A percentile compares a stretch with the other conserved stretches of the same genome.
phyloP scores from a whole-genome alignment of 37 sponge, comb jelly and placozoan species.

The Halichondria panicea region DNA sequence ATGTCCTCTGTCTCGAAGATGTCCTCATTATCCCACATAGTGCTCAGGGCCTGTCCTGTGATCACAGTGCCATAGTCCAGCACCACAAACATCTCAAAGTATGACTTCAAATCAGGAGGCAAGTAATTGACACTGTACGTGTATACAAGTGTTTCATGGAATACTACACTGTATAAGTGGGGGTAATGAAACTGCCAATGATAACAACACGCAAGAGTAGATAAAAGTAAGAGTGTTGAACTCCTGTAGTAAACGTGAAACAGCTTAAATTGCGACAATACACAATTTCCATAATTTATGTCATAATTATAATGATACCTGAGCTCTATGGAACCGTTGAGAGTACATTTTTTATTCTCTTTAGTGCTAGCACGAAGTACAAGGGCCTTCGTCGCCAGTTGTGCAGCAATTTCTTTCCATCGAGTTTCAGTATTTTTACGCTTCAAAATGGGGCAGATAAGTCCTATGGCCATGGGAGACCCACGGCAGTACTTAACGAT shows the following conservation, averaged over 20 bases:
- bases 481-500: slow-evolving; percentile 31
- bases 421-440: background rate
- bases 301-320: too few relatives aligned
- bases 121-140: slow-evolving; percentile 47
- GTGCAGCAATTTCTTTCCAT: slow-evolving; percentile 47
- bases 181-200: too few relatives aligned
- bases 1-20: slow-evolving; percentile 28
- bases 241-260: too few relatives aligned
- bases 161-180: too few relatives aligned
- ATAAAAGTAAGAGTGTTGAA: too few relatives aligned
- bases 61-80: slow-evolving; percentile 61
- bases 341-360: slow-evolving; percentile 34
- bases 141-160: too few relatives aligned
- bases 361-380: slow-evolving; percentile 11
- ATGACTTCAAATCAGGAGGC: slow-evolving; percentile 16
- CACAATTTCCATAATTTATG: too few relatives aligned
- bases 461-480: slow-evolving; percentile 63
- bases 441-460: slow-evolving; percentile 59
- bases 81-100: slow-evolving; percentile 55
- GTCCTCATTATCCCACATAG: slow-evolving; percentile 53
- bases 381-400: slow-evolving; percentile 24
- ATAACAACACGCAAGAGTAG: too few relatives aligned
- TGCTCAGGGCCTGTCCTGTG: slow-evolving; percentile 33
- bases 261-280: too few relatives aligned
- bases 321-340: slow-evolving; percentile 63